phyloP scores from a whole-genome alignment of 2,888 invertebrate species.

The Aradus depressus region DNA sequence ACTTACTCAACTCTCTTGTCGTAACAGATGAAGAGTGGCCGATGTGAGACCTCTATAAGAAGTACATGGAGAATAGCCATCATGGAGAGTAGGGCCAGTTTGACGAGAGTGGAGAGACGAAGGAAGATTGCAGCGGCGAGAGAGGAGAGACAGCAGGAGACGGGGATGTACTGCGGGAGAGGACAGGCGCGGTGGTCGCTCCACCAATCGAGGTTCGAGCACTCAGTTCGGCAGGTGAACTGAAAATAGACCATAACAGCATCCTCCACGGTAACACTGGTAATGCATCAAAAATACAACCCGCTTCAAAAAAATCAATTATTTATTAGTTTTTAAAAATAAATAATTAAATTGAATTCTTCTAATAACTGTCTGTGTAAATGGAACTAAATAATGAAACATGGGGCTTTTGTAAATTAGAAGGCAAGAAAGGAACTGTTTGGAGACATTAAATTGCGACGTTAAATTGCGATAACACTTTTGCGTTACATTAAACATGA shows the following conservation, averaged over 20 bases:
- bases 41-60: constrained; percentile 70
- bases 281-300: too few relatives aligned
- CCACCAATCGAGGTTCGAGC: constrained; percentile 25
- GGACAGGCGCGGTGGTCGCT: constrained; percentile 63
- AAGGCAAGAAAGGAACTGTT: too few relatives aligned
- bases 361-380: too few relatives aligned
- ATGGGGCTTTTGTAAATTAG: too few relatives aligned
- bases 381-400: too few relatives aligned
- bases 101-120: constrained; percentile 68
- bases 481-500: not conserved
- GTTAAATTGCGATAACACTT: too few relatives aligned
- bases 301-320: too few relatives aligned
- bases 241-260: too few relatives aligned
- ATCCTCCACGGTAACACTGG: too few relatives aligned
- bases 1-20: constrained; percentile 65
- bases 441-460: too few relatives aligned
- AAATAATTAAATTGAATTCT: too few relatives aligned
- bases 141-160: constrained; percentile 74
- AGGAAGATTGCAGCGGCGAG: constrained; percentile 77
- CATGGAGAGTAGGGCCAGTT: constrained; percentile 61
- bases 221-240: constrained; percentile 53
- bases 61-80: constrained; percentile 71
- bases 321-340: too few relatives aligned
- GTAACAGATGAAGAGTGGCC: constrained; percentile 67
- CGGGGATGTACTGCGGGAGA: constrained; percentile 73